These are phyloP conservation scores for Gracilinanus agilis DNA, from an alignment of 2,113 vertebrate genomes.

Conservation along the genomic window DNA sequence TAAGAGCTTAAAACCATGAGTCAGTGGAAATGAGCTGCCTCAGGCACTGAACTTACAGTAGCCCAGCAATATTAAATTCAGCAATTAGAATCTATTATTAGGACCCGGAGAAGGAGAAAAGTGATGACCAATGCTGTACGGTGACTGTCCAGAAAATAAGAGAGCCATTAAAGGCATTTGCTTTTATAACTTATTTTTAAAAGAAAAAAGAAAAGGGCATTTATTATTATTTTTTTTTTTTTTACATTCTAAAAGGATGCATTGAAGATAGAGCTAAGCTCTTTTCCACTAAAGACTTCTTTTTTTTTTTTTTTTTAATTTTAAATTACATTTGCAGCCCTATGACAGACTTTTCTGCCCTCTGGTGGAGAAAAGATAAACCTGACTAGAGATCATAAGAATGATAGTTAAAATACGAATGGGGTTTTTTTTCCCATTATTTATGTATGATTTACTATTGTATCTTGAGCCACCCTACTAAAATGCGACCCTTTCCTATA, in stretches of 20 bases:
- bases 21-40: conserved; percentile 48
- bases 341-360: conserved; percentile 63
- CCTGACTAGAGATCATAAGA: not conserved
- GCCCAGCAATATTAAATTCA: conserved; percentile 17
- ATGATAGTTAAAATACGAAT: conserved; percentile 29
- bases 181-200: conserved; percentile 24
- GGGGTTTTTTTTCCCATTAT: conserved; percentile 23
- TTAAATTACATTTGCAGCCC: not conserved
- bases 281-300: conserved; percentile 1
- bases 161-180: conserved; percentile 20
- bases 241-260: conserved; percentile 52
- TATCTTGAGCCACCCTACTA: not conserved
- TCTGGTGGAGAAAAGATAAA: conserved; percentile 53
- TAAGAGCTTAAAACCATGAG: conserved; percentile 42
- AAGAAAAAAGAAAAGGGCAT: conserved; percentile 16
- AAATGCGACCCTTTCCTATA: conserved; percentile 35
- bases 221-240: no score
- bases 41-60: not conserved
- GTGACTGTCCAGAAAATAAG: conserved; percentile 5
- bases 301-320: conserved; percentile 57
- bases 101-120: not conserved
- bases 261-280: not conserved
- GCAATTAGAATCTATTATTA: conserved; percentile 19
- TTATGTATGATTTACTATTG: conserved; percentile 2
- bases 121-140: not conserved